Evolutionary conservation across 1,140 invertebrate species (phyloP), one percentile per base, ranked within the genome.

Genomic region (Lordiphosa mommai): DNA sequence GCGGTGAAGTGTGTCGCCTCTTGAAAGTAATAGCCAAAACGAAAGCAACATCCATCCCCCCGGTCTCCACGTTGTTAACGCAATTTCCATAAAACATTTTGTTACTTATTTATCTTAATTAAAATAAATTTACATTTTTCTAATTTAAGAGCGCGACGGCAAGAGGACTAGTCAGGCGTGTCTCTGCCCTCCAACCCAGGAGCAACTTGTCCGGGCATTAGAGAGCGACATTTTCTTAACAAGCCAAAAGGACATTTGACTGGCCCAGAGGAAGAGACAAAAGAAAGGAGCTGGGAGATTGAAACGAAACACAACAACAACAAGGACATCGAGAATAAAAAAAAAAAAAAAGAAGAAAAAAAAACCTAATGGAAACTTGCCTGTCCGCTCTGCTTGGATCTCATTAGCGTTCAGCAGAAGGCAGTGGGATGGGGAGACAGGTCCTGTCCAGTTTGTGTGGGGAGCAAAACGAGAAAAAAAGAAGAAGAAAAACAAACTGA

Each of bases 61-160:
- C 55, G 64, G 67, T 77, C 77, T 41, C 63, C 68, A 68, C 80
- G 59, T 61, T 61, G 74, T 76, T 88, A 88, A 86, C 72, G 70
- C 76, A 88, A 88, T 88, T 88, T 88, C 77, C 86, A 86, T 88
- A 86, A 88, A 88, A 87, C 86, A 88, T 86, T 87, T 88, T 86
- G 86, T 88, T 88, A 86, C 86, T 88, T 88, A 88, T 88, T 88
- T 86, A 86, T 88, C 80, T 88, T 88, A 88, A 88, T 88, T 88
- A 88, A 88, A 88, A 88, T 88, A 88, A 88, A 88, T 88, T 88
- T 88, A 88, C 86, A 88, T 88, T 88, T 88, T 87, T 88, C 80
- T 88, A 88, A 88, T 88, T 88, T 88, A 74, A 87, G 72, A 73
- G 68, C 77, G 72, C 71, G 64, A 86, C 68, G 76, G 49, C 66